phyloP scores from a whole-genome alignment of 1,140 invertebrate genomes.

The Capitella teleta region DNA sequence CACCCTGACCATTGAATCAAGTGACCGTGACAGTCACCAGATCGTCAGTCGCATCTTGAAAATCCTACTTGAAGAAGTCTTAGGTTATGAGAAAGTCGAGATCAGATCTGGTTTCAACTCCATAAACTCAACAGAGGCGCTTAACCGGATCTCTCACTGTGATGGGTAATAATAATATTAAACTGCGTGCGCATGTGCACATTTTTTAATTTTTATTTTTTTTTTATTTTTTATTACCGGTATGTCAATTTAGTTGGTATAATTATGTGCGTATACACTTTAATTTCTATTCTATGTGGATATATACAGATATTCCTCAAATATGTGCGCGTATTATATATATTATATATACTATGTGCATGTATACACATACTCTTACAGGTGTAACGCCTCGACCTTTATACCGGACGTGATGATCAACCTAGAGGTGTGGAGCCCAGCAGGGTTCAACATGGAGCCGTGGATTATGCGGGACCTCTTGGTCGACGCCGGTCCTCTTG shows the following conservation, averaged over 20 bases:
- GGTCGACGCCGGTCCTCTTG: slow-evolving; percentile 51
- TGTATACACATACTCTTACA: slow-evolving; percentile 1
- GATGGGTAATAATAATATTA: too few relatives aligned
- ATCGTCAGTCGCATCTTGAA: slow-evolving; percentile 52
- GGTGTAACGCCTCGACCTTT: background rate
- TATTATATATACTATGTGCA: background rate
- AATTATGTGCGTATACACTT: too few relatives aligned
- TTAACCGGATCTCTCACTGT: slow-evolving; percentile 24
- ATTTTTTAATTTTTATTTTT: too few relatives aligned
- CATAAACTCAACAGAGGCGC: slow-evolving; percentile 37
- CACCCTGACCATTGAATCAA: slow-evolving; percentile 30
- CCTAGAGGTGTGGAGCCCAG: slow-evolving; percentile 57
- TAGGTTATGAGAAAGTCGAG: slow-evolving; percentile 51
- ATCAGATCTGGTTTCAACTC: slow-evolving; percentile 43
- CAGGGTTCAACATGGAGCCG: slow-evolving; percentile 46
- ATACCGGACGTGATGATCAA: slow-evolving; percentile 52
- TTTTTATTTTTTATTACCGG: too few relatives aligned
- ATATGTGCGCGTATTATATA: background rate
- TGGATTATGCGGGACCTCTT: slow-evolving; percentile 41
- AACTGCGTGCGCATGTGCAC: too few relatives aligned
- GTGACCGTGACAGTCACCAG: slow-evolving; percentile 48
- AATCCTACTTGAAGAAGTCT: slow-evolving; percentile 53
- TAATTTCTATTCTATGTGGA: too few relatives aligned
- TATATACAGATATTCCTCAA: too few relatives aligned
- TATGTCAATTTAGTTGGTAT: too few relatives aligned